Evolutionary conservation across 2,797 vertebrate species (phyloP).

Genomic region (Xenops minutus): DNA sequence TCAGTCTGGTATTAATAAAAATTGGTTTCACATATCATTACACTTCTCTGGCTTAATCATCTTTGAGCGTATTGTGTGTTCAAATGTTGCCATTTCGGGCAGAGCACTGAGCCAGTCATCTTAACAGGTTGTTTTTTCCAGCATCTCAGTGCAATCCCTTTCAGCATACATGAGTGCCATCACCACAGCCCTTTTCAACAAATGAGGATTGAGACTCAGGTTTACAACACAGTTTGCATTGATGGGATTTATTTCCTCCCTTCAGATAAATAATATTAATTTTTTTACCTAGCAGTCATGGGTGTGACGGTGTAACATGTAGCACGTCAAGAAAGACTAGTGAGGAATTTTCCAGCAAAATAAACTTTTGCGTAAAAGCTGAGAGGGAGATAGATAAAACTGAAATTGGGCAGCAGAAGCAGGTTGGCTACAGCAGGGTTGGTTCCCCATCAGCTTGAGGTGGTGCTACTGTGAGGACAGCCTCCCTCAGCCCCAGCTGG

Average conservation of each 20-base stretch:
- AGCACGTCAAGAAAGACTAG: not conserved
- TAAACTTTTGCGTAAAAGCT: not conserved
- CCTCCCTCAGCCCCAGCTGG: not conserved
- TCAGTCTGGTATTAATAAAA: slow-evolving; percentile 47
- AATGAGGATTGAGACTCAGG: not conserved
- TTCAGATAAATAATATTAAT: not conserved
- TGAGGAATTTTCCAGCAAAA: not conserved
- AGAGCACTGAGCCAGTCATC: slow-evolving; percentile 26
- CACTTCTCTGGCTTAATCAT: slow-evolving; percentile 52
- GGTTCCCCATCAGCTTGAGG: not conserved
- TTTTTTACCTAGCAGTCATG: not conserved
- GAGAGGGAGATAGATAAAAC: not conserved
- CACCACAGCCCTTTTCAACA: not conserved
- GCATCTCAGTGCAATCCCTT: not conserved
- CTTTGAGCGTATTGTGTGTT: slow-evolving; percentile 9
- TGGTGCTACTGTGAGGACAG: not conserved
- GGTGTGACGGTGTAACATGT: not conserved
- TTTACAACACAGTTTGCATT: not conserved
- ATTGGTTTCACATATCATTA: slow-evolving; percentile 48
- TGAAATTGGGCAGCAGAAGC: not conserved
- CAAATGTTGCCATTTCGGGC: slow-evolving; percentile 31
- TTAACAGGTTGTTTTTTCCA: slow-evolving; percentile 52
- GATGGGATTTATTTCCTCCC: not conserved
- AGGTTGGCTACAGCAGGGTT: not conserved
- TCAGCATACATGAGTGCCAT: not conserved